Evolutionary conservation across 2,797 vertebrate genomes (phyloP).

Genomic region (Cheracebus regulus): DNA sequence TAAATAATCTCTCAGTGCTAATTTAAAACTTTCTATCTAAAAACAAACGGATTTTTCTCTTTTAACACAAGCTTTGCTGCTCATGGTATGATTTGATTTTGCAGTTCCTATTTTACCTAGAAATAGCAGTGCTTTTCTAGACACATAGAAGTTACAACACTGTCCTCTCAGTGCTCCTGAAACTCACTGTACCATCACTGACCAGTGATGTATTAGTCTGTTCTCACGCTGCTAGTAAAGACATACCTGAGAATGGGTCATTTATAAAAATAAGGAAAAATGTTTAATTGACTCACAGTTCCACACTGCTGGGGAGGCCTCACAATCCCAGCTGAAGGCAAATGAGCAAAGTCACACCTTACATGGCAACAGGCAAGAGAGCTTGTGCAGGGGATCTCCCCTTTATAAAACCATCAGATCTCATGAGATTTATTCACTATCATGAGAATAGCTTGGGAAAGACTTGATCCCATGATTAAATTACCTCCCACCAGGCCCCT

Average conservation of each 20-base stretch:
- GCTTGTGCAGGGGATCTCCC: background rate
- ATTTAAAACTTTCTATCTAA: background rate
- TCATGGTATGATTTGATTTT: background rate
- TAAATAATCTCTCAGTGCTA: constrained; percentile 19
- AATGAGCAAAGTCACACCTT: background rate
- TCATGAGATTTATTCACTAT: background rate
- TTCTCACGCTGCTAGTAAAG: background rate
- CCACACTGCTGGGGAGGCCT: background rate
- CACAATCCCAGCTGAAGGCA: background rate
- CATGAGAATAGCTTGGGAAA: background rate
- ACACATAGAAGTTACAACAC: background rate
- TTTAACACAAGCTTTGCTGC: background rate
- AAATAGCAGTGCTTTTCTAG: background rate
- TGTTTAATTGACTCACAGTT: background rate
- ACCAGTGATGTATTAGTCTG: background rate
- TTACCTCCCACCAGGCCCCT: background rate
- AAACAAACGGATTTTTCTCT: background rate
- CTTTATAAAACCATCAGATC: background rate
- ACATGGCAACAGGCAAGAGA: background rate
- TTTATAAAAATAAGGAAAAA: background rate
- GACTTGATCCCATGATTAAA: background rate
- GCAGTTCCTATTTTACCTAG: background rate
- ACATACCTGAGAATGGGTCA: background rate
- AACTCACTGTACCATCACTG: background rate
- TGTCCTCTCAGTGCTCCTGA: background rate